Conservation (phyloP, 37 sponge, comb jelly and placozoan species). For the Ephydatia muelleri region DNA sequence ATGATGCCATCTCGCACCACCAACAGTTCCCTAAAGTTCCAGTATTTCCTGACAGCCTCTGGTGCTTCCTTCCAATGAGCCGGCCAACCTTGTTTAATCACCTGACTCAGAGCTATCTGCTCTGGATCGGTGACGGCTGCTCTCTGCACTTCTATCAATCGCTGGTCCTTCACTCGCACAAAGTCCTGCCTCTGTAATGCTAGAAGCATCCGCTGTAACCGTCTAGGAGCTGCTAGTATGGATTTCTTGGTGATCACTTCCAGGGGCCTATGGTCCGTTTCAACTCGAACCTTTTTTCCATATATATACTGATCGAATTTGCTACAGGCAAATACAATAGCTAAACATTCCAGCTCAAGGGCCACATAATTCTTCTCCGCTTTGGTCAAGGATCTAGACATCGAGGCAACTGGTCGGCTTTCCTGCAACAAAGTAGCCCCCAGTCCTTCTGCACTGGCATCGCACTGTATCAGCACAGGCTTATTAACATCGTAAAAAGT, state of each 20-base stretch:
- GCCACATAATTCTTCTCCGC: conserved; percentile 17
- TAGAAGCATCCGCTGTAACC: conserved; percentile 42
- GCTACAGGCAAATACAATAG: conserved; percentile 22
- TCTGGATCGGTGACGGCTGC: no score
- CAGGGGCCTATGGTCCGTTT: conserved; percentile 47
- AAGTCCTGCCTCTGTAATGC: conserved; percentile 21
- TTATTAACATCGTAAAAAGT: neutral
- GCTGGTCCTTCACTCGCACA: no score
- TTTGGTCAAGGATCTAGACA: conserved; percentile 30
- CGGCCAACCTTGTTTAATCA: no score
- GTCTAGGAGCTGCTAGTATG: conserved; percentile 27
- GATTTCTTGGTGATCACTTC: conserved; percentile 29
- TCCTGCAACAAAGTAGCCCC: conserved; percentile 32
- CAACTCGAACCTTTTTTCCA: conserved; percentile 18
- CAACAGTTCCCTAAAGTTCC: no score
- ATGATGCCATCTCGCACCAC: no score
- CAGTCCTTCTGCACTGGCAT: conserved; percentile 43
- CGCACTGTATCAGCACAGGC: neutral
- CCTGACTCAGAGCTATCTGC: no score
- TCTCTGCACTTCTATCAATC: no score
- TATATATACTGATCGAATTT: conserved; percentile 35
- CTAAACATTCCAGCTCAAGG: conserved; percentile 23
- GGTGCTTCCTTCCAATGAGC: no score
- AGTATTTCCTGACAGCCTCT: no score
- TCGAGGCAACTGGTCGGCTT: conserved; percentile 18